phyloP scores from a whole-genome alignment of 2,113 vertebrate species.

The Sterna hirundo region DNA sequence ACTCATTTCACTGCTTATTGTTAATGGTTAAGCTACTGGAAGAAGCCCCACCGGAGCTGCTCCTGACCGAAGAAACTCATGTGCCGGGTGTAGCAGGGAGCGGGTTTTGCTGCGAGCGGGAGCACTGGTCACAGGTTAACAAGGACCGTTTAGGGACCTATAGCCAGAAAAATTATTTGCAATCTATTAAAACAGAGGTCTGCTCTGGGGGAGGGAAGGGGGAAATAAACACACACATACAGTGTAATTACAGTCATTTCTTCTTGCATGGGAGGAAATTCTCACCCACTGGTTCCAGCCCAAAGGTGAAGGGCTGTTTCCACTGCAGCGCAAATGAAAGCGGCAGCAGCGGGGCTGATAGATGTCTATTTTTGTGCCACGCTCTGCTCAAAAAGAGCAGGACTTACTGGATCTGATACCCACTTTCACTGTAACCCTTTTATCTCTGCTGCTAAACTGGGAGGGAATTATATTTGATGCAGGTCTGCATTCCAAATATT shows the following conservation, averaged over 20 bases:
- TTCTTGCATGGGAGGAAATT: not conserved
- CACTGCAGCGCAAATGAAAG: not conserved
- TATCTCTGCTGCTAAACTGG: not conserved
- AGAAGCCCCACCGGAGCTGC: constrained; percentile 19
- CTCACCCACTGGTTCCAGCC: not conserved
- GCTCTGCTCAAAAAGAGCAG: not conserved
- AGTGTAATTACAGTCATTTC: not conserved
- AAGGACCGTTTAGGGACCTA: not conserved
- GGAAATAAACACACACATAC: not conserved
- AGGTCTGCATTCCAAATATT: not conserved
- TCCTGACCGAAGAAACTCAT: not conserved
- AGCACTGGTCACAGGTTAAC: not conserved
- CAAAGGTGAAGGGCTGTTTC: not conserved
- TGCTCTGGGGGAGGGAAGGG: not conserved
- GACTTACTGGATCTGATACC: not conserved
- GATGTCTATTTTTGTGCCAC: not conserved
- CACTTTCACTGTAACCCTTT: not conserved
- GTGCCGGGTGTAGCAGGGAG: not conserved
- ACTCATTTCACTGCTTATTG: constrained; percentile 44
- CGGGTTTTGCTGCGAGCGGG: not conserved
- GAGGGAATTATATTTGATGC: not conserved
- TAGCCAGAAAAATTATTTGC: not conserved
- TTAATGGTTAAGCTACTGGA: constrained; percentile 47
- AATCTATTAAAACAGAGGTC: not conserved
- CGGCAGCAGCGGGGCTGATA: not conserved